These are phyloP conservation scores for Halocynthia roretzi DNA, from an alignment of 23 tunicate genomes.

Conservation along the genomic window DNA sequence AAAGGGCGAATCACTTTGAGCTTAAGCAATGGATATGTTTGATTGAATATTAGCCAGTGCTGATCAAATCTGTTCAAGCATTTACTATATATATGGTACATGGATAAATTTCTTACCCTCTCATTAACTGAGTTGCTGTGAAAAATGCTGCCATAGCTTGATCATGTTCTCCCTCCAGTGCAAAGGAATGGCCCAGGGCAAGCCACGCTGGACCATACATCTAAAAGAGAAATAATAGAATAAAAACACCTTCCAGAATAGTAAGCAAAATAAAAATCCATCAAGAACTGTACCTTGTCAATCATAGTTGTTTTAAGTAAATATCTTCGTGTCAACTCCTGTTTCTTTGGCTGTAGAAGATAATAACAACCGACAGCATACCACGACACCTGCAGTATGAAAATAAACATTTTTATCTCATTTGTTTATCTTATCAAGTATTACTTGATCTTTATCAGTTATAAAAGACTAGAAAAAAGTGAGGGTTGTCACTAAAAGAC, in stretches of 20 bases:
- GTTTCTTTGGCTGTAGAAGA: conserved; percentile 70
- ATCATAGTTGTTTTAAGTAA: conserved; percentile 65
- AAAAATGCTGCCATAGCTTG: conserved; percentile 98
- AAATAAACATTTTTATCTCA: too few relatives aligned
- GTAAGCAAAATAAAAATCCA: background rate
- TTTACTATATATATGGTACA: too few relatives aligned
- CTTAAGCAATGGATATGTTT: too few relatives aligned
- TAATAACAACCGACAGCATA: conserved; percentile 92
- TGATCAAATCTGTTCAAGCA: too few relatives aligned
- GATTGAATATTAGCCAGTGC: too few relatives aligned
- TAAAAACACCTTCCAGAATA: background rate
- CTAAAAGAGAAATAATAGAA: conserved; percentile 13
- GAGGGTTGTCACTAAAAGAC: too few relatives aligned
- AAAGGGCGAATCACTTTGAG: too few relatives aligned
- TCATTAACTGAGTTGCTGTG: conserved; percentile 78
- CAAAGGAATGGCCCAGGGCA: conserved; percentile 96
- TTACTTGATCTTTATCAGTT: too few relatives aligned
- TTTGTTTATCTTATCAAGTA: too few relatives aligned
- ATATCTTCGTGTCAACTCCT: conserved; percentile 68
- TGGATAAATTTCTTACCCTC: conserved; percentile 29
- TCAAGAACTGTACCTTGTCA: conserved; percentile 37
- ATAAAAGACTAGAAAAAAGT: background rate
- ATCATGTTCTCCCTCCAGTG: conserved; percentile 78
- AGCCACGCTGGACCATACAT: conserved; percentile 94
- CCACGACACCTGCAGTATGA: conserved; percentile 64